Evolutionary conservation across 2,888 invertebrate genomes (phyloP).

Genomic region (Strigamia maritima): DNA sequence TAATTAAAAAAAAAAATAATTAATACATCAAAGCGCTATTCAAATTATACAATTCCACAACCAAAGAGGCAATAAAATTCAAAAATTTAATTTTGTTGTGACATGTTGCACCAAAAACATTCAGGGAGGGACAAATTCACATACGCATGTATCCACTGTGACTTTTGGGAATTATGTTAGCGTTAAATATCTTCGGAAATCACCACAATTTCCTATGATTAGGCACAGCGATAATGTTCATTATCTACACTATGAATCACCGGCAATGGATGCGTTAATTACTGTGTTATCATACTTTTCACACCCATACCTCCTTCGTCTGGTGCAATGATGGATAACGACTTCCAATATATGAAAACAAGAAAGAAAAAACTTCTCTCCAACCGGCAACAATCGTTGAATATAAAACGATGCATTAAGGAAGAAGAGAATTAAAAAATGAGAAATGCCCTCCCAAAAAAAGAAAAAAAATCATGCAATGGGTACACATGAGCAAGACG

Average conservation of each 20-base stretch:
- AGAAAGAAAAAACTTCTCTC: neutral
- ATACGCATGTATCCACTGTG: neutral
- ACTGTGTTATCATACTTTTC: conserved; percentile 15
- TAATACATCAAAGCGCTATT: neutral
- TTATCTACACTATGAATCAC: conserved; percentile 19
- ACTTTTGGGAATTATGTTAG: conserved; percentile 19
- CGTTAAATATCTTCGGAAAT: conserved; percentile 23
- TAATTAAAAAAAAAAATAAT: neutral
- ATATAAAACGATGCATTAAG: conserved; percentile 23
- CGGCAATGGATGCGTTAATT: conserved; percentile 23
- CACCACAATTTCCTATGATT: conserved; percentile 19
- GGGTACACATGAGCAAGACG: conserved; percentile 19
- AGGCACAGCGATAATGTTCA: conserved; percentile 23
- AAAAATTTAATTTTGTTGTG: neutral
- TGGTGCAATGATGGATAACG: conserved; percentile 16
- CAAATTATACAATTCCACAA: neutral
- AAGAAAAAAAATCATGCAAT: neutral
- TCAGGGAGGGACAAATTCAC: neutral
- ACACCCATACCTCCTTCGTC: conserved; percentile 15
- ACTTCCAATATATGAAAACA: conserved; percentile 23
- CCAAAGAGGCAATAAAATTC: neutral
- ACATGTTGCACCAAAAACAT: neutral
- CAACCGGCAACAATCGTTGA: conserved; percentile 23
- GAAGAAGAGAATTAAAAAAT: conserved; percentile 23
- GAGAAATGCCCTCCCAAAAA: neutral